Conservation (phyloP, 2,888 invertebrate genomes). For the Hemithea aestivaria region DNA sequence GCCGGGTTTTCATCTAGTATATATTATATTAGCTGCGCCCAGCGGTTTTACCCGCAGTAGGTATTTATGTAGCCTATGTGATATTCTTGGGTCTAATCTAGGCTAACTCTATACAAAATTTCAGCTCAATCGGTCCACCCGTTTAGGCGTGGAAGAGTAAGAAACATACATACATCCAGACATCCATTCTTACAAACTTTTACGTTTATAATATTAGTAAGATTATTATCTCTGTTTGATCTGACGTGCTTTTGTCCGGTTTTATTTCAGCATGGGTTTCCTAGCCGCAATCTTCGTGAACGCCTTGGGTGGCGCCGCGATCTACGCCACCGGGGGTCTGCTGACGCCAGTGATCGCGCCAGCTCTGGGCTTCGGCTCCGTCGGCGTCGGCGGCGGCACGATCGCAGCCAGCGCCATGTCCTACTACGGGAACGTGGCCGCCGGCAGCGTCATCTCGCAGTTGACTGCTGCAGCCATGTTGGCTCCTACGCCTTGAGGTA, state of each 20-base stretch:
- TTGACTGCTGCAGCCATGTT: constrained; percentile 59
- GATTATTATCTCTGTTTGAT: too few relatives aligned
- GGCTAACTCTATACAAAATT: too few relatives aligned
- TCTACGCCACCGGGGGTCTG: constrained; percentile 53
- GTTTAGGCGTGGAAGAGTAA: too few relatives aligned
- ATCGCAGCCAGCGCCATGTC: constrained; percentile 59
- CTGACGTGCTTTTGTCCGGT: neutral
- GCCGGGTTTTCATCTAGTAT: too few relatives aligned
- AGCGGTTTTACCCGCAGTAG: too few relatives aligned
- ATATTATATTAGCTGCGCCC: too few relatives aligned
- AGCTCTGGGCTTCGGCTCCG: constrained; percentile 49
- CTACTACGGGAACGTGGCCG: constrained; percentile 55
- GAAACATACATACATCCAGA: too few relatives aligned
- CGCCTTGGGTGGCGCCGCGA: constrained; percentile 42
- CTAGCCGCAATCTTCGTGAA: constrained; percentile 48
- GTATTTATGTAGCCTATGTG: too few relatives aligned
- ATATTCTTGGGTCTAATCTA: too few relatives aligned
- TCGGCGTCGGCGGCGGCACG: constrained; percentile 52
- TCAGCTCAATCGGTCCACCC: too few relatives aligned
- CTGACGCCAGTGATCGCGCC: constrained; percentile 49
- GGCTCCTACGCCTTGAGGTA: constrained; percentile 56
- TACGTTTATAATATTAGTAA: too few relatives aligned
- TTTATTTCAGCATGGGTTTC: constrained; percentile 41
- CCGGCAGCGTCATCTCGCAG: constrained; percentile 55
- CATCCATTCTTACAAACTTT: too few relatives aligned